Evolutionary conservation across 1,140 invertebrate genomes (phyloP), one percentile per base, ranked within the genome.

Genomic region (Bathynomus jamesi): DNA sequence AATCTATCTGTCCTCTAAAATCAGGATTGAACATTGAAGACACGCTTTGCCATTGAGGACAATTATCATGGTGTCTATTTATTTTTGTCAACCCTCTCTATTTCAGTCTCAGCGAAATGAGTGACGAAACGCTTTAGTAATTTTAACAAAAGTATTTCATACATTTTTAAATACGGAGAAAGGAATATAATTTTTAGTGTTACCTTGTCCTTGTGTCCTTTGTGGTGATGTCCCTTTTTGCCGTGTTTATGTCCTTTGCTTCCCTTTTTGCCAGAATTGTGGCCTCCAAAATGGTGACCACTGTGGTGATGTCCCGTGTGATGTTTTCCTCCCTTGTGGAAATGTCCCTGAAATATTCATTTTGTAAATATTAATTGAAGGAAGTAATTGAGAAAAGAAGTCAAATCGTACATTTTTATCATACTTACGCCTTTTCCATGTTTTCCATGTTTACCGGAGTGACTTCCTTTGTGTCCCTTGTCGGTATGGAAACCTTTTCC

Each of bases 141-240:
- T 8, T 40, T 8, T 40, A 8, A 7, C 7, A 40, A 40, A 7
- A 8, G 32, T 8, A 7, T 17, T 40, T 40, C 7, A 17, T 40
- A 17, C 32, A 8, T 17, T 40, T 17, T 17, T 40, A 40, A 28
- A 24, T 2, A 24, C 11, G 28, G 61, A 63, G 13, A 63, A n/a
- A n/a, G n/a, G n/a, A 4, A 60, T 3, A 60, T n/a, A 17, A 24
- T n/a, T 4, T n/a, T 1, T n/a, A n/a, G 5, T 63, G 2, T 8
- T 30, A 70, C 71, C 28, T 71, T 28, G 27, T 60, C 67, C 27
- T 70, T 69, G 30, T 73, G 64, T 17, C 74, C 65, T 27, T 76
- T 71, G 40, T 76, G 72, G 29, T 76, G 68, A 63, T 76, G 73
- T 17, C 71, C 71, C 11, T 71, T 76, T 28, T 75, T 40, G 13